phyloP scores from a whole-genome alignment of 2,113 vertebrate genomes.

The Labeo rohita region DNA sequence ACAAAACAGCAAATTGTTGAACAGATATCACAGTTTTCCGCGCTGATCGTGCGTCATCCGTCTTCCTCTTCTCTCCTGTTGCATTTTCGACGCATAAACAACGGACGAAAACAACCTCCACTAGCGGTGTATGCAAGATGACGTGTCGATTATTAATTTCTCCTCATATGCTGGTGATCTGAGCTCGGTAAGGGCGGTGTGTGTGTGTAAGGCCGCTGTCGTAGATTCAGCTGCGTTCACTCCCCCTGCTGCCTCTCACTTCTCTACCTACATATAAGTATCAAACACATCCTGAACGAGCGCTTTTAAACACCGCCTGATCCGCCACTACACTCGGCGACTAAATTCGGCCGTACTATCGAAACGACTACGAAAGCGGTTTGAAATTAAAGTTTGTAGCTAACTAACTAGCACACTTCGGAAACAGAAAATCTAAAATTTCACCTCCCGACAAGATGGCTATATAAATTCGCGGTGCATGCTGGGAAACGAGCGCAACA shows the following conservation, averaged over 20 bases:
- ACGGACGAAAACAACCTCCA: constrained; percentile 56
- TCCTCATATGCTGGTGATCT: constrained; percentile 51
- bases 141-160: constrained; percentile 53
- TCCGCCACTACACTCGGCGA: not conserved
- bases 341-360: not conserved
- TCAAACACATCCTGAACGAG: constrained; percentile 77
- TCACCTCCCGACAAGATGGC: constrained; percentile 65
- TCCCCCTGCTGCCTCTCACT: constrained; percentile 72
- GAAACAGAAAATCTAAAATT: constrained; percentile 54
- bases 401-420: constrained; percentile 48
- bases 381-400: not conserved
- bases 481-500: constrained; percentile 56
- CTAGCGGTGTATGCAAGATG: constrained; percentile 54
- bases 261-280: constrained; percentile 83
- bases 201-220: constrained; percentile 62
- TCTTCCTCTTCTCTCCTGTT: constrained; percentile 77
- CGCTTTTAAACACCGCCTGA: constrained; percentile 36
- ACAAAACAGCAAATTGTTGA: constrained; percentile 53
- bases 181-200: constrained; percentile 37
- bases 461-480: constrained; percentile 54
- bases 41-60: constrained; percentile 74
- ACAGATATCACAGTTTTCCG: constrained; percentile 62
- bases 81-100: constrained; percentile 70
- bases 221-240: constrained; percentile 69
- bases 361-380: not conserved